These are phyloP conservation scores for Halocynthia aurantium DNA, from an alignment of 23 tunicate species.

Conservation along the genomic window DNA sequence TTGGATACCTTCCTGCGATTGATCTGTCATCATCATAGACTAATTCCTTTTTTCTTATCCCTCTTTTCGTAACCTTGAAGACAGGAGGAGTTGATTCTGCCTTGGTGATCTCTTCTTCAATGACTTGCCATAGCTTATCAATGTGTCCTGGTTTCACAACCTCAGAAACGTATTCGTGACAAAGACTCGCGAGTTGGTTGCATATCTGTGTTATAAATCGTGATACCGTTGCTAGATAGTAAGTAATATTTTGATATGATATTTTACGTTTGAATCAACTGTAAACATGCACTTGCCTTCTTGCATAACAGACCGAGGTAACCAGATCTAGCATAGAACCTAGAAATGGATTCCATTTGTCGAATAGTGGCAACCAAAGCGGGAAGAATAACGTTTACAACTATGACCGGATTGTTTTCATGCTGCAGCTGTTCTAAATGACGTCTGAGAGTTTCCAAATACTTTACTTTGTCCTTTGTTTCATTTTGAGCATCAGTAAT, in stretches of 20 bases:
- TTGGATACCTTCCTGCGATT: constrained; percentile 46
- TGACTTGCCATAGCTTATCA: constrained; percentile 58
- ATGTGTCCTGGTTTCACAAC: constrained; percentile 18
- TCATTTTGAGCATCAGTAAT: constrained; percentile 80
- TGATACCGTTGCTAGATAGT: background rate
- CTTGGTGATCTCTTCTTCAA: constrained; percentile 45
- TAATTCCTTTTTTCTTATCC: constrained; percentile 63
- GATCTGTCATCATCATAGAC: constrained; percentile 67
- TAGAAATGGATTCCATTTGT: constrained; percentile 80
- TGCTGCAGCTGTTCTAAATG: constrained; percentile 68
- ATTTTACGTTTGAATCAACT: background rate
- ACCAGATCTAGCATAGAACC: constrained; percentile 80
- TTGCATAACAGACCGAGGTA: constrained; percentile 80
- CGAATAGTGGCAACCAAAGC: constrained; percentile 61
- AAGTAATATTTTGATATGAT: background rate
- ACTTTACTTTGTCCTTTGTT: constrained; percentile 92
- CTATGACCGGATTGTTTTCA: constrained; percentile 66
- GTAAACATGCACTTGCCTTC: constrained; percentile 31
- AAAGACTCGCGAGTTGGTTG: constrained; percentile 74
- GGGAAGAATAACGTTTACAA: constrained; percentile 67
- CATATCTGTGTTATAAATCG: constrained; percentile 42
- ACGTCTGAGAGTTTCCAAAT: constrained; percentile 62
- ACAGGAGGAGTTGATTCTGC: constrained; percentile 53
- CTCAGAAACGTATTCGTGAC: constrained; percentile 59
- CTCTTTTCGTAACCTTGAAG: constrained; percentile 61